Percentiles rank a stretch among this genome's conserved stretches.
These are phyloP conservation scores for Neocrepidodera transversa DNA, from an alignment of 2,888 invertebrate genomes.

Conservation along the genomic window DNA sequence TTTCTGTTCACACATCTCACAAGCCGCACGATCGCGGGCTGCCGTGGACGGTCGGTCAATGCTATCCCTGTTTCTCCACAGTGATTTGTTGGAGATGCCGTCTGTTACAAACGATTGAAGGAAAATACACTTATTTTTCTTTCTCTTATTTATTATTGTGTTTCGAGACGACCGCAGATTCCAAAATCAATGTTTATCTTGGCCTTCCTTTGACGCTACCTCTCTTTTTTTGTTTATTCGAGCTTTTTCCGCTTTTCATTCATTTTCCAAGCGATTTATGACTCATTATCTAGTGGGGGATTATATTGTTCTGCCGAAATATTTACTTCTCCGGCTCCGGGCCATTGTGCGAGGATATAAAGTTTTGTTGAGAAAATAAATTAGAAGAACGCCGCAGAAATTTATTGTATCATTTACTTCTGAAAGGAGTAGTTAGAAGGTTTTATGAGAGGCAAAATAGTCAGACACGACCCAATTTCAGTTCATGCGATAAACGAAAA, in stretches of 20 bases:
- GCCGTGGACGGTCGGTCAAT: slow-evolving; percentile 6
- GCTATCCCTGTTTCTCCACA: slow-evolving; percentile 26
- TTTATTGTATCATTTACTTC: slow-evolving; percentile 40
- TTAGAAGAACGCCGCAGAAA: slow-evolving; percentile 38
- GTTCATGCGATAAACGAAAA: slow-evolving; percentile 25
- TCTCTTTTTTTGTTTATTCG: slow-evolving; percentile 36
- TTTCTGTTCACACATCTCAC: slow-evolving; percentile 14
- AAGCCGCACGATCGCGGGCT: neutral
- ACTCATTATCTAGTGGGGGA: slow-evolving; percentile 48
- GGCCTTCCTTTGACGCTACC: slow-evolving; percentile 33
- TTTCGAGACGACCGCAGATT: slow-evolving; percentile 46
- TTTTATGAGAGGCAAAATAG: slow-evolving; percentile 34
- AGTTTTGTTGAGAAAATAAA: slow-evolving; percentile 38
- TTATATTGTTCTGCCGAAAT: slow-evolving; percentile 47
- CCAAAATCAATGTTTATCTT: slow-evolving; percentile 52
- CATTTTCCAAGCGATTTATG: slow-evolving; percentile 49
- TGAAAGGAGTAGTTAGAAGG: slow-evolving; percentile 33
- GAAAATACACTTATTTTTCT: slow-evolving; percentile 49
- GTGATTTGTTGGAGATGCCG: slow-evolving; percentile 51
- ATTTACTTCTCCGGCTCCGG: slow-evolving; percentile 42
- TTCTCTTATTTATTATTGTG: slow-evolving; percentile 35
- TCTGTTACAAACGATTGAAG: slow-evolving; percentile 51
- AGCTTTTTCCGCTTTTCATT: slow-evolving; percentile 44
- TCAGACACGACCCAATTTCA: slow-evolving; percentile 33
- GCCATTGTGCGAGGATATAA: slow-evolving; percentile 39